A percentile compares a stretch with the other conserved stretches of the same genome.
Evolutionary conservation across 2,797 vertebrate species (phyloP).

Genomic region (Pelobates cultripes): DNA sequence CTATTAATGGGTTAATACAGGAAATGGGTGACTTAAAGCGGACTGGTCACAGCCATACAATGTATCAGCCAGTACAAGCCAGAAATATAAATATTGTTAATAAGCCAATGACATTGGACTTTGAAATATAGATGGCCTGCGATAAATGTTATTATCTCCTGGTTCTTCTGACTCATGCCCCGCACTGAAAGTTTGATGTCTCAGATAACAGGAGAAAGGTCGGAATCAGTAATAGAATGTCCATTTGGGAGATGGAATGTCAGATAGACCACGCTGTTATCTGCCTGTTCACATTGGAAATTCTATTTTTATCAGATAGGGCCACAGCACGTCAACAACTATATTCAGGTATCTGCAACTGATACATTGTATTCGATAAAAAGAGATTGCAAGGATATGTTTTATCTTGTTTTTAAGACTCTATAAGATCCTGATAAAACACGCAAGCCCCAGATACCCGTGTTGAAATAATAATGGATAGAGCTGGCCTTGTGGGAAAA

Average conservation of each 20-base stretch:
- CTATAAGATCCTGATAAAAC: background rate
- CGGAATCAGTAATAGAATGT: background rate
- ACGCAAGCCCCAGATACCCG: background rate
- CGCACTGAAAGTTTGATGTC: background rate
- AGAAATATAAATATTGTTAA: too few relatives aligned
- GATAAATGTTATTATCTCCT: slow-evolving; percentile 26
- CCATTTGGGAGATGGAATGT: slow-evolving; percentile 13
- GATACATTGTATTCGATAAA: background rate
- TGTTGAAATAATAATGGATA: background rate
- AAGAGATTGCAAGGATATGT: background rate
- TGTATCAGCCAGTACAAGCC: too few relatives aligned
- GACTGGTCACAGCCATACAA: too few relatives aligned
- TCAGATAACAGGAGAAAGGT: background rate
- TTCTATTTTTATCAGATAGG: slow-evolving; percentile 14
- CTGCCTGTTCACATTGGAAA: background rate
- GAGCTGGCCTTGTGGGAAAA: background rate
- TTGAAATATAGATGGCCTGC: slow-evolving; percentile 22
- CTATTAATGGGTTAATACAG: too few relatives aligned
- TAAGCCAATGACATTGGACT: slow-evolving; percentile 14
- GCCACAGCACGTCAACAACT: background rate
- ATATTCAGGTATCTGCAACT: too few relatives aligned
- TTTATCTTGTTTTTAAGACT: background rate
- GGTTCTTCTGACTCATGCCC: background rate
- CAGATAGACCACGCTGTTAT: slow-evolving; percentile 13
- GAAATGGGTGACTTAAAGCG: too few relatives aligned